Evolutionary conservation across 1,140 invertebrate genomes (phyloP).

Genomic region (Aphaenogaster rudis): DNA sequence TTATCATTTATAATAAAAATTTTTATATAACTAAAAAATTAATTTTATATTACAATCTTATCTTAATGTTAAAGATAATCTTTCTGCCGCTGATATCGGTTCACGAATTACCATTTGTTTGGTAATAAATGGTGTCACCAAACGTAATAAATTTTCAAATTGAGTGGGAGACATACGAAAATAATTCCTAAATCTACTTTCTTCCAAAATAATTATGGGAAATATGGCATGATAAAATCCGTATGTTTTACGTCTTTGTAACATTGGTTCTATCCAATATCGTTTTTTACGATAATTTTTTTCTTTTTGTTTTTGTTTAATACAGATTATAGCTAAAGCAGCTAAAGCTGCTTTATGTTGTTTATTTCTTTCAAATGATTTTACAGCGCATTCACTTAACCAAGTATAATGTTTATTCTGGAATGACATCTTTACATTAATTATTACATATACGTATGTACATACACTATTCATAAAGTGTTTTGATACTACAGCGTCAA

Average conservation of each 20-base stretch:
- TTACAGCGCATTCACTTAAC: background rate
- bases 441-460: no score
- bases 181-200: background rate
- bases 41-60: no score
- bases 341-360: background rate
- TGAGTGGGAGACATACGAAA: background rate
- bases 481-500: no score
- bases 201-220: background rate
- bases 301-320: background rate
- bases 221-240: conserved; percentile 24
- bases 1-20: no score
- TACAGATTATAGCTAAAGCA: background rate
- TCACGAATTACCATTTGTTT: background rate
- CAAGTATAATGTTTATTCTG: background rate
- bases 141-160: background rate
- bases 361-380: background rate
- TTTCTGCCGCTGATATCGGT: no score
- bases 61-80: no score
- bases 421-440: background rate
- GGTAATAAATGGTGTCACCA: background rate
- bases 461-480: no score
- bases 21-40: no score
- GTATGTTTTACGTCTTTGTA: background rate
- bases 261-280: background rate
- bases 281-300: background rate